Evolutionary conservation across 2,888 invertebrate genomes (phyloP).

Genomic region (Brassicogethes aeneus): DNA sequence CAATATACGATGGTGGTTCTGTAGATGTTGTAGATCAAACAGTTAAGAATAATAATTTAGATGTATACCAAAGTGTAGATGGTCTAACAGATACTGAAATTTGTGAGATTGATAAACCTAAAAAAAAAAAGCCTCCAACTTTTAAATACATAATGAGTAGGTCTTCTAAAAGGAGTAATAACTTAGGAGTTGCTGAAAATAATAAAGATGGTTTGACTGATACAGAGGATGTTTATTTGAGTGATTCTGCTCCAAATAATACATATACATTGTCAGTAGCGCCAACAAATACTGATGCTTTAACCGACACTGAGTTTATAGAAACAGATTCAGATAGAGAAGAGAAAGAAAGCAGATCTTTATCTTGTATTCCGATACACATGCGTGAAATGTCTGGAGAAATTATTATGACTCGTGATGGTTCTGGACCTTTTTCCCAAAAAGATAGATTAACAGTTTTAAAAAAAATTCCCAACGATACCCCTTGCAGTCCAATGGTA

Average conservation of each 20-base stretch:
- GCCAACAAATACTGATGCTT: slow-evolving; percentile 13
- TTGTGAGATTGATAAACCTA: slow-evolving; percentile 13
- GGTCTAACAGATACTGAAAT: slow-evolving; percentile 26
- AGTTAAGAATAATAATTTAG: not conserved
- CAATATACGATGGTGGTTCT: slow-evolving; percentile 24
- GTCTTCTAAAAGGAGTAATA: slow-evolving; percentile 12
- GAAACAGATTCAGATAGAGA: slow-evolving; percentile 36
- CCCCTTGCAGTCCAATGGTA: slow-evolving; percentile 16
- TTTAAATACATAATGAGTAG: slow-evolving; percentile 22
- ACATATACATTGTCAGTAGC: not conserved
- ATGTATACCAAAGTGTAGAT: slow-evolving; percentile 7
- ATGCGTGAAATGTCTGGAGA: slow-evolving; percentile 28
- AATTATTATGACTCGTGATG: slow-evolving; percentile 30
- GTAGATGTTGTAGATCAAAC: slow-evolving; percentile 13
- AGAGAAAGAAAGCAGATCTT: slow-evolving; percentile 15
- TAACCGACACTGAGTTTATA: slow-evolving; percentile 42
- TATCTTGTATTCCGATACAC: slow-evolving; percentile 26
- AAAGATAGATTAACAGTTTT: slow-evolving; percentile 15
- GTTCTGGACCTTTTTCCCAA: slow-evolving; percentile 27
- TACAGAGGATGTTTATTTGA: slow-evolving; percentile 14
- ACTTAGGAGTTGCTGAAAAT: slow-evolving; percentile 9
- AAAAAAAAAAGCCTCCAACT: slow-evolving; percentile 20
- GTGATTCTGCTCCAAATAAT: slow-evolving; percentile 5
- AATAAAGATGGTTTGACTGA: slow-evolving; percentile 9
- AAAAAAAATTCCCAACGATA: slow-evolving; percentile 14